phyloP scores from a whole-genome alignment of 35 echinoderm and acorn worm genomes.

The Anneissia japonica region DNA sequence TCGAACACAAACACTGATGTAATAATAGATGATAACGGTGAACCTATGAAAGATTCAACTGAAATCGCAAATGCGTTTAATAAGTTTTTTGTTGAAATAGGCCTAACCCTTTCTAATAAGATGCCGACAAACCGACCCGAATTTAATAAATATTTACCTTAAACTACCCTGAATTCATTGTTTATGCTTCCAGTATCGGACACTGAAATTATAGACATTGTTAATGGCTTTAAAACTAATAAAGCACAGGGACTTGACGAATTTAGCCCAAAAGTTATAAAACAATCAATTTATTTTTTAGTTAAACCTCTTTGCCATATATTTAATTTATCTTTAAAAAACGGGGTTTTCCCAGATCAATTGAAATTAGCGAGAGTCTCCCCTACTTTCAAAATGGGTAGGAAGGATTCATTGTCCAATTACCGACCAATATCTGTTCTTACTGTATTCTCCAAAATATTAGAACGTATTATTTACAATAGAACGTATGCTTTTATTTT shows the following conservation, averaged over 20 bases:
- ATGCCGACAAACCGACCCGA: neutral
- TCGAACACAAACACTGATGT: neutral
- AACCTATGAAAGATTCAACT: neutral
- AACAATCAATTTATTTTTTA: slow-evolving; percentile 15
- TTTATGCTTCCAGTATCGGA: slow-evolving; percentile 16
- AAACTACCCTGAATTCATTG: neutral
- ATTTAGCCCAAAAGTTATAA: slow-evolving; percentile 21
- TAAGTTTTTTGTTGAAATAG: neutral
- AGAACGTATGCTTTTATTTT: slow-evolving; percentile 10
- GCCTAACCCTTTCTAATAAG: neutral
- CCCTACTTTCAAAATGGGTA: slow-evolving; percentile 34
- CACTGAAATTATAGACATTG: slow-evolving; percentile 26
- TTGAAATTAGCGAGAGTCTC: slow-evolving; percentile 46
- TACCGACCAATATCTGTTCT: slow-evolving; percentile 52
- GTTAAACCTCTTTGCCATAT: slow-evolving; percentile 24
- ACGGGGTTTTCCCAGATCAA: slow-evolving; percentile 35
- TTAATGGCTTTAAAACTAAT: neutral
- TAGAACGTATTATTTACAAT: slow-evolving; percentile 38
- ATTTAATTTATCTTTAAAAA: slow-evolving; percentile 39
- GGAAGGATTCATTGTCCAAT: neutral
- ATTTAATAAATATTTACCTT: neutral
- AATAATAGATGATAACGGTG: neutral
- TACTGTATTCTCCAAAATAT: slow-evolving; percentile 37
- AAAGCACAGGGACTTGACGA: slow-evolving; percentile 11
- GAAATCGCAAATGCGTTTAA: neutral